Percentiles rank a stretch among this genome's conserved stretches.
Conservation (phyloP, 1,140 invertebrate genomes). For the Pogonus chalceus region DNA sequence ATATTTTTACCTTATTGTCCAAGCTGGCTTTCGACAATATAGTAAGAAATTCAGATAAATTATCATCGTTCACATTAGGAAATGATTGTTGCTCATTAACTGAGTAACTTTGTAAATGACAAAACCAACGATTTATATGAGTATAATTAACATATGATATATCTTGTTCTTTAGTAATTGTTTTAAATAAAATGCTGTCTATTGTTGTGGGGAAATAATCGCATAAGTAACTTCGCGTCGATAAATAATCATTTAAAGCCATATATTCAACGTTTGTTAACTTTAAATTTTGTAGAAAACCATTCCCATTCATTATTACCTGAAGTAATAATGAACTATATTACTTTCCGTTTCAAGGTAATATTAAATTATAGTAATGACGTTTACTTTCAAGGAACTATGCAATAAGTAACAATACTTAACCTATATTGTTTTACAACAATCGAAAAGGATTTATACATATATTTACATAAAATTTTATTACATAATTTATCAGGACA, state of each 20-base stretch:
- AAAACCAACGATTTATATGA: slow-evolving; percentile 47
- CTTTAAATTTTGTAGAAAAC: background rate
- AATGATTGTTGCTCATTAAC: slow-evolving; percentile 38
- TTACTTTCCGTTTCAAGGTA: background rate
- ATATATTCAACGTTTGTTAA: background rate
- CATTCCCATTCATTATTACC: background rate
- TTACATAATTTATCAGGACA: no score
- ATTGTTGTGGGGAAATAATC: slow-evolving; percentile 41
- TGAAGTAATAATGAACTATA: background rate
- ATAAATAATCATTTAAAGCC: slow-evolving; percentile 35
- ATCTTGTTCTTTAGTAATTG: slow-evolving; percentile 29
- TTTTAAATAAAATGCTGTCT: slow-evolving; percentile 40
- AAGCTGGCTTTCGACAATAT: slow-evolving; percentile 21
- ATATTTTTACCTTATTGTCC: slow-evolving; percentile 32
- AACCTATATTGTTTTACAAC: no score
- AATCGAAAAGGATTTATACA: no score
- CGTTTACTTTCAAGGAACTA: background rate
- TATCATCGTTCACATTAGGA: slow-evolving; percentile 24
- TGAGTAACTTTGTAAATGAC: slow-evolving; percentile 48
- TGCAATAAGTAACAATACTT: background rate
- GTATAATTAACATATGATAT: slow-evolving; percentile 33
- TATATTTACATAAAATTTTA: no score
- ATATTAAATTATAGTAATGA: background rate
- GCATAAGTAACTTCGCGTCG: slow-evolving; percentile 43
- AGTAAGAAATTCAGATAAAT: slow-evolving; percentile 24